These are phyloP conservation scores for Mugil cephalus DNA, from an alignment of 2,113 vertebrate species.

Conservation along the genomic window DNA sequence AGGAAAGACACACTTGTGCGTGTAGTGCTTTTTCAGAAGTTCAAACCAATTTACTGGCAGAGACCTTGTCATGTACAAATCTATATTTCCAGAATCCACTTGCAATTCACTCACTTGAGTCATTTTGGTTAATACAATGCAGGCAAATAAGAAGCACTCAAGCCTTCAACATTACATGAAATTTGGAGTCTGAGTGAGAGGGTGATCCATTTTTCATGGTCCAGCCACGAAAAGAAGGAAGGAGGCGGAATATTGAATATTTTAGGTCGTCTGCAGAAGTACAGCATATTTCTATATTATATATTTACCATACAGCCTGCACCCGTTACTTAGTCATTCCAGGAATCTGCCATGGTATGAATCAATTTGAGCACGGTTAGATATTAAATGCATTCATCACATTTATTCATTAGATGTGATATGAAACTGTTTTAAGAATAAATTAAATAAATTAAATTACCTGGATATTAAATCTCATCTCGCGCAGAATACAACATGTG, in stretches of 20 bases:
- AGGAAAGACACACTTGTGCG: constrained; percentile 14
- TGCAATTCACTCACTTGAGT: no score
- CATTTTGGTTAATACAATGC: constrained; percentile 18
- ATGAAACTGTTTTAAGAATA: no score
- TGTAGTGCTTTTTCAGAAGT: neutral
- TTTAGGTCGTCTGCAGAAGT: no score
- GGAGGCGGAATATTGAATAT: no score
- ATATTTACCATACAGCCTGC: neutral
- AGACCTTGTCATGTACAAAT: neutral
- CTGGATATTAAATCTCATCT: neutral
- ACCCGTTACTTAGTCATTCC: constrained; percentile 18
- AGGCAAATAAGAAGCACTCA: constrained; percentile 14
- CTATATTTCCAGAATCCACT: constrained; percentile 13
- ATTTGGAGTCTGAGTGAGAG: constrained; percentile 1
- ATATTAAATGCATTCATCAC: constrained; percentile 1
- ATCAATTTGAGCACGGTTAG: neutral
- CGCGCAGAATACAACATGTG: no score
- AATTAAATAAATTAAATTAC: neutral
- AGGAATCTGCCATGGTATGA: neutral
- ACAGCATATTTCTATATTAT: no score
- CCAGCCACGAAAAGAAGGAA: neutral
- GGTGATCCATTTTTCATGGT: neutral
- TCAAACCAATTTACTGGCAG: constrained; percentile 24
- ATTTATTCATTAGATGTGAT: neutral
- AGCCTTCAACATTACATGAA: constrained; percentile 27